phyloP scores from a whole-genome alignment of 2,888 invertebrate species.

The Cerastis rubricosa region DNA sequence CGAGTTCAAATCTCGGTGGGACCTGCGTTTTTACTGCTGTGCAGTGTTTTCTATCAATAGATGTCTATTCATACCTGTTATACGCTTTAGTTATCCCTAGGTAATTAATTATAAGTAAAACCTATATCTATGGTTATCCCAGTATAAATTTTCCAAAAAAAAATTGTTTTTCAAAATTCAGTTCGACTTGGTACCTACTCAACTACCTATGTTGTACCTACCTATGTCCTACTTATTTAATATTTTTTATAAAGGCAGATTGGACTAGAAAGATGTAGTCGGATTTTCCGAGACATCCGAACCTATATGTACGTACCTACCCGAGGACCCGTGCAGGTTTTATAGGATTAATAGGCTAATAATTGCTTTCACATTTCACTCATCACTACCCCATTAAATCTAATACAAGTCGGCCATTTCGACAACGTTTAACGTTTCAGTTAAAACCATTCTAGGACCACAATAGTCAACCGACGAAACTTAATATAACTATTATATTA shows the following conservation, averaged over 20 bases:
- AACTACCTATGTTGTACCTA: too few species aligned
- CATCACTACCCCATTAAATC: background rate
- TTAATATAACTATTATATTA: background rate
- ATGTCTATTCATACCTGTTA: background rate
- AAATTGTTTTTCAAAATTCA: background rate
- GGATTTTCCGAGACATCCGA: background rate
- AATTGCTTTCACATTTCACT: background rate
- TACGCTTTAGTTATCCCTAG: background rate
- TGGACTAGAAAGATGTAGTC: background rate
- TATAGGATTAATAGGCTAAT: background rate
- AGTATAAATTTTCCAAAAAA: background rate
- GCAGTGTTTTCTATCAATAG: background rate
- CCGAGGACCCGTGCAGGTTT: background rate
- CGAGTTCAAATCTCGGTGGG: conserved; percentile 95
- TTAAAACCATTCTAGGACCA: background rate
- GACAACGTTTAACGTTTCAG: background rate
- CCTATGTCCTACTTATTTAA: background rate
- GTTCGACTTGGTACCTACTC: background rate
- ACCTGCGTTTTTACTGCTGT: conserved; percentile 82
- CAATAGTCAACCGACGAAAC: background rate
- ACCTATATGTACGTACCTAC: background rate
- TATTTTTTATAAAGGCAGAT: background rate
- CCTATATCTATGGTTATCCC: too few species aligned
- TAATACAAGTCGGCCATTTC: background rate
- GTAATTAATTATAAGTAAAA: too few species aligned